phyloP scores from a whole-genome alignment of 2,797 vertebrate species.

The Toxotes lorentzi region DNA sequence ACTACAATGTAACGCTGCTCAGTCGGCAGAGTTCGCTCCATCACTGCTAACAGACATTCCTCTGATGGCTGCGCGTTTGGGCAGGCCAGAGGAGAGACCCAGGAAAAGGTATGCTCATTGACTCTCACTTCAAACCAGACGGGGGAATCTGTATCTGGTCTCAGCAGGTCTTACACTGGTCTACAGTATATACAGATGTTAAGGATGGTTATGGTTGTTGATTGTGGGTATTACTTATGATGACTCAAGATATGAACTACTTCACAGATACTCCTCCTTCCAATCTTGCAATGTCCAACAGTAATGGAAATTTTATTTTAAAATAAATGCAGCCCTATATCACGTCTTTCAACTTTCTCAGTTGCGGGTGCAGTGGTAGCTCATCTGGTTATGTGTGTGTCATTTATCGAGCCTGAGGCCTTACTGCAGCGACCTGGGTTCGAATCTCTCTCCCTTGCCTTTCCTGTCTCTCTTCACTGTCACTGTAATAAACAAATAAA shows the following conservation, averaged over 20 bases:
- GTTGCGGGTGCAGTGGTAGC: too few relatives aligned
- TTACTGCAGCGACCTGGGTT: too few relatives aligned
- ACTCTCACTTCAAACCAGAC: constrained; percentile 1
- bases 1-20: constrained; percentile 9
- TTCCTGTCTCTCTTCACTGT: too few relatives aligned
- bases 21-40: background rate
- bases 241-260: background rate
- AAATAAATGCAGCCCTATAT: background rate
- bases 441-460: too few relatives aligned
- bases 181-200: background rate
- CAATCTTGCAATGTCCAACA: background rate
- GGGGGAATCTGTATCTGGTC: background rate
- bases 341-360: background rate
- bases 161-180: background rate
- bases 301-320: background rate
- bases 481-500: too few relatives aligned
- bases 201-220: background rate
- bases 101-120: constrained; percentile 11
- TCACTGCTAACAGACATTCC: constrained; percentile 45
- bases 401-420: too few relatives aligned
- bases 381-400: too few relatives aligned
- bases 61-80: constrained; percentile 60
- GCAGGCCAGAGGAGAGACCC: constrained; percentile 43
- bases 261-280: background rate
- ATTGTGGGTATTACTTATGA: background rate